phyloP scores from a whole-genome alignment of 2,797 vertebrate genomes.

The Pelochelys cantorii region DNA sequence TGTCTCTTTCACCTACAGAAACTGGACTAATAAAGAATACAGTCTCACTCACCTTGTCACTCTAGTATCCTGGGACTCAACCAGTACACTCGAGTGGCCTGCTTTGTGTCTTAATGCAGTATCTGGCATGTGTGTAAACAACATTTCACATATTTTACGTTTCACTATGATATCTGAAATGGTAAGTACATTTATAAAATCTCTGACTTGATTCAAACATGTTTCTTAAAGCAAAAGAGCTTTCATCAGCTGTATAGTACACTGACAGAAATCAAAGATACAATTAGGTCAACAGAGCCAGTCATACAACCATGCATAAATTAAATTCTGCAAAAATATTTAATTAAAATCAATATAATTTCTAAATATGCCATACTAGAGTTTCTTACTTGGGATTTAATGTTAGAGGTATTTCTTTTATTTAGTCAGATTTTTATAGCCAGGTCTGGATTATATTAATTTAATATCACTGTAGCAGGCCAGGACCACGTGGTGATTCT shows the following conservation, averaged over 20 bases:
- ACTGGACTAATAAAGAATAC: background rate
- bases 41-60: background rate
- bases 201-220: slow-evolving; percentile 12
- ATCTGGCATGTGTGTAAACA: background rate
- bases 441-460: background rate
- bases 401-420: background rate
- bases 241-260: background rate
- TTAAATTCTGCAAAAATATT: background rate
- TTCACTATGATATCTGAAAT: slow-evolving; percentile 1
- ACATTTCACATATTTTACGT: background rate
- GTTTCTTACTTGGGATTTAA: background rate
- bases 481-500: background rate
- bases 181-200: slow-evolving; percentile 12
- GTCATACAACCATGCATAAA: background rate
- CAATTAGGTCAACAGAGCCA: background rate
- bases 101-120: background rate
- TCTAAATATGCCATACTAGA: background rate
- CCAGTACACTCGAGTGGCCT: background rate
- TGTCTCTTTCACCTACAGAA: background rate
- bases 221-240: background rate
- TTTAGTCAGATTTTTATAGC: background rate
- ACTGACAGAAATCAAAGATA: slow-evolving; percentile 37
- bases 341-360: background rate
- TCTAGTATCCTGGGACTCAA: background rate
- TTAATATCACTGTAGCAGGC: background rate